Percentiles rank a stretch among this genome's conserved stretches.
phyloP scores from a whole-genome alignment of 2,797 vertebrate genomes.

The Balearica regulorum region DNA sequence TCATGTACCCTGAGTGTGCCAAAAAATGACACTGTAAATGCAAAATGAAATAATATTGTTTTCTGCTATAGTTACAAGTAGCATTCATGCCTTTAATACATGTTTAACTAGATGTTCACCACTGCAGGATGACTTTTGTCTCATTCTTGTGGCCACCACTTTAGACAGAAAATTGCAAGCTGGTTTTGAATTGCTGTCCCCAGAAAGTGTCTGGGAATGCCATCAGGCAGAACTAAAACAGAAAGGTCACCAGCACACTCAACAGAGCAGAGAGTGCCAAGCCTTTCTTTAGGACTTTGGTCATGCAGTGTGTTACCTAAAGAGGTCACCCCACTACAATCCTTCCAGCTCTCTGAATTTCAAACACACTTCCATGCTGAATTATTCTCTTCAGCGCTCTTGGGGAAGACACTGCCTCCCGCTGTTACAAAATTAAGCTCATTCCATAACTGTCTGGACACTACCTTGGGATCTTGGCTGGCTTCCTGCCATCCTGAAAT shows the following conservation, averaged over 20 bases:
- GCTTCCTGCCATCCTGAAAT: conserved; percentile 2
- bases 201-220: background rate
- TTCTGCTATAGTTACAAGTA: background rate
- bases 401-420: background rate
- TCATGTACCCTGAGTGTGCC: background rate
- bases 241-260: background rate
- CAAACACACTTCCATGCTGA: background rate
- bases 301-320: background rate
- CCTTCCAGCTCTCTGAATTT: background rate
- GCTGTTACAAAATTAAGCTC: background rate
- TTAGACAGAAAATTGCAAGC: background rate
- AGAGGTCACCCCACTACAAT: background rate
- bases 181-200: background rate
- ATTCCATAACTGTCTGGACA: conserved; percentile 30
- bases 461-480: background rate
- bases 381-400: background rate
- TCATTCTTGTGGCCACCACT: background rate
- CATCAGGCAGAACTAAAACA: background rate
- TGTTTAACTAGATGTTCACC: background rate
- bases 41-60: background rate
- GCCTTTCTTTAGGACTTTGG: background rate
- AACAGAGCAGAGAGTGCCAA: background rate
- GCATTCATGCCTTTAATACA: background rate
- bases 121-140: background rate
- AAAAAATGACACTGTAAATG: background rate